A percentile compares a stretch with the other conserved stretches of the same genome.
Evolutionary conservation across 2,888 invertebrate genomes (phyloP).

Genomic region (Drosophila flavopinicola): DNA sequence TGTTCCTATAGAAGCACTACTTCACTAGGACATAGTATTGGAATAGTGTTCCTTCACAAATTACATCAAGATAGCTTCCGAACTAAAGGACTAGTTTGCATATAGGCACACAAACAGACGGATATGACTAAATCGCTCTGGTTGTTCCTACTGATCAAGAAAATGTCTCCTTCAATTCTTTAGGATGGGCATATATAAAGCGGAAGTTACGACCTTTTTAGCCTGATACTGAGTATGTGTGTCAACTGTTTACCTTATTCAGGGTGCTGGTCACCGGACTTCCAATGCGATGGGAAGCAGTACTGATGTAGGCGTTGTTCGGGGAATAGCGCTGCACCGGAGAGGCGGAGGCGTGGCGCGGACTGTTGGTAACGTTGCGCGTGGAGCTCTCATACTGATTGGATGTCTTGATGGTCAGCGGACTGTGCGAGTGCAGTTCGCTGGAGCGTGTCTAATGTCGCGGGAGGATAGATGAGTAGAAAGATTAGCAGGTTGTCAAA

Average conservation of each 20-base stretch:
- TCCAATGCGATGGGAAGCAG: conserved; percentile 84
- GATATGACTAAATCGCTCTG: no score
- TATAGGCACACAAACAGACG: no score
- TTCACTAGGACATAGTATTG: no score
- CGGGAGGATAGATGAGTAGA: not conserved
- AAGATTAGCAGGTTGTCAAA: conserved; percentile 1
- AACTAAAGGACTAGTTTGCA: no score
- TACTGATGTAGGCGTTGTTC: conserved; percentile 86
- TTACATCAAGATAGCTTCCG: no score
- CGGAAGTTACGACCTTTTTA: no score
- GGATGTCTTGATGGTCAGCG: conserved; percentile 84
- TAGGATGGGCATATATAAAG: no score
- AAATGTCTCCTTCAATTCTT: no score
- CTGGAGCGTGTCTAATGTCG: conserved; percentile 82
- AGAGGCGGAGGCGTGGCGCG: conserved; percentile 82
- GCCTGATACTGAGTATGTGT: no score
- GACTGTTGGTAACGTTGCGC: conserved; percentile 81
- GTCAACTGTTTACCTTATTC: conserved; percentile 57
- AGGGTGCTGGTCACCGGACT: conserved; percentile 80
- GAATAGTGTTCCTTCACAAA: no score
- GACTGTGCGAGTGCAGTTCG: conserved; percentile 83
- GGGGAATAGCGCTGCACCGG: conserved; percentile 85
- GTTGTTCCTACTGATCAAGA: no score
- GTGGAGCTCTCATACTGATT: conserved; percentile 81
- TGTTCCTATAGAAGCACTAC: no score